Evolutionary conservation across 2,113 vertebrate species (phyloP), one percentile per base, ranked within the genome.

Genomic region (Hydrolagus affinis): DNA sequence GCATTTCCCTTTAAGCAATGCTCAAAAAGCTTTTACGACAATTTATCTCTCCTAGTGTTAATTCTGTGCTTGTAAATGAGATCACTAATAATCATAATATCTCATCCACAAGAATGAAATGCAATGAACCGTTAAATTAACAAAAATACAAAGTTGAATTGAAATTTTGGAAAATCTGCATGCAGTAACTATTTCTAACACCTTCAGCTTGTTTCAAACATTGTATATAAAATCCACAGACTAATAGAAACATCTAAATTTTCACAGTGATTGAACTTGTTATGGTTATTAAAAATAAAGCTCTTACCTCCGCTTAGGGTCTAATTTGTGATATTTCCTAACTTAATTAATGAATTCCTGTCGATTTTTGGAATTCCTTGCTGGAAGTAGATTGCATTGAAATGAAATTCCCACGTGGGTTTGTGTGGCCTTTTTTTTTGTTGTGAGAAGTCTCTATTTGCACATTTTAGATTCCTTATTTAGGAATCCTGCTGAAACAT

Each of bases 51-150:
- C 78, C 60, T 83, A 8, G 60, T 83, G 28, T 83, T 66, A 66
- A 83, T 17, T 21, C 60, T 83, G 60, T 83, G 32, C 60, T 80
- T 80, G 23, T 10, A 64, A 66, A 64, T 62, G 57, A 28, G 77
- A 80, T 60, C 77, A 83, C 30, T 66, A 83, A 83, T 30, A 68
- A 83, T 60, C 62, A 83, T 25, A 17, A 28, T 19, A 28, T 83
- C 66, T 68, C 78, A 83, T 68, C 62, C 21, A 56, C 15, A 66
- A 32, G 28, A 83, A 68, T 83, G 62, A 83, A 83, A 83, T 23
- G 78, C 62, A 83, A 68, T 83, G 78, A 83, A 83, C 78, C 32
- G 59, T 30, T 83, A 83, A 68, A 83, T 32, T 68, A 83, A 83
- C n/a, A 28, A 23, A 32, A 83, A 80, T 11, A 15, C 60, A 30